Evolutionary conservation across 2,888 invertebrate genomes (phyloP).

Genomic region (Scelioninae gen. 2): DNA sequence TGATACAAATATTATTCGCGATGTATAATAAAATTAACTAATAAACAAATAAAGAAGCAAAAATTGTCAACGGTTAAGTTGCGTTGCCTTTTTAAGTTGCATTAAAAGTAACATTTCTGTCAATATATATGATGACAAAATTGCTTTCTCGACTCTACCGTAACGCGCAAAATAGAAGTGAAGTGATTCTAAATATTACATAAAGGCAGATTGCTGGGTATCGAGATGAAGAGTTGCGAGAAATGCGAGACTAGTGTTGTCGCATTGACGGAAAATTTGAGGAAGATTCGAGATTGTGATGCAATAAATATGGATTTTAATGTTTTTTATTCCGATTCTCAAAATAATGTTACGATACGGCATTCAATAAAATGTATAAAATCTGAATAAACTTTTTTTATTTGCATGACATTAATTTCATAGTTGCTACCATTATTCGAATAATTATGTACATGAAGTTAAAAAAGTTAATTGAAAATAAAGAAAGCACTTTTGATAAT

Average conservation of each 20-base stretch:
- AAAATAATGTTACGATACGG: no score
- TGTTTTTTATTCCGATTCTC: no score
- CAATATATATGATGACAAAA: conserved; percentile 8
- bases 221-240: conserved; percentile 14
- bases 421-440: no score
- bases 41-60: no score
- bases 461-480: no score
- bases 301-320: conserved; percentile 13
- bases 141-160: conserved; percentile 11
- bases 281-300: background rate
- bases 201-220: conserved; percentile 19
- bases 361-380: no score
- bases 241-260: conserved; percentile 5
- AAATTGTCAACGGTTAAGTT: background rate
- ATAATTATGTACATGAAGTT: no score
- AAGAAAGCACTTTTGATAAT: no score
- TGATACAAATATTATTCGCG: no score
- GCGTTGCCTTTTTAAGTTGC: background rate
- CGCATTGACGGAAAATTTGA: conserved; percentile 1
- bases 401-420: no score
- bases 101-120: conserved; percentile 21
- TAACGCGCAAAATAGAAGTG: conserved; percentile 18
- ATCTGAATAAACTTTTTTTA: no score
- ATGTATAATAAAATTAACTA: no score
- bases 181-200: conserved; percentile 30